phyloP scores from a whole-genome alignment of 2,113 vertebrate species.

The Sclerurus mexicanus region DNA sequence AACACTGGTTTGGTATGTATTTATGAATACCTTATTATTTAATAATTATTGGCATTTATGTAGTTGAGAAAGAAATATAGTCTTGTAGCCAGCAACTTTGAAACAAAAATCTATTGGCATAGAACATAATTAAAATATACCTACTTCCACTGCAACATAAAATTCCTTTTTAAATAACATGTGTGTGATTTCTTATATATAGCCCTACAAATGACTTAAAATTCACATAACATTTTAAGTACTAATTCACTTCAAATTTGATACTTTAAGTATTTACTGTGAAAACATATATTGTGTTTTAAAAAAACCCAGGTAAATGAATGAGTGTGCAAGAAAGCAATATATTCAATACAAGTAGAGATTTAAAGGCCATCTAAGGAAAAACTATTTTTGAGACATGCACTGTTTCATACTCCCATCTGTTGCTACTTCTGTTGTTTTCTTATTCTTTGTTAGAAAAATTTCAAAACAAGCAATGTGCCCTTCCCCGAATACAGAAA shows the following conservation, averaged over 20 bases:
- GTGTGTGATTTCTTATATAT: not conserved
- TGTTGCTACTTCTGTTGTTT: not conserved
- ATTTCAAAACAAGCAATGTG: not conserved
- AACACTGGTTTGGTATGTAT: not conserved
- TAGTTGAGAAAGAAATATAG: not conserved
- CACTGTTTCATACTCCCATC: not conserved
- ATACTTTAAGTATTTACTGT: slow-evolving; percentile 24
- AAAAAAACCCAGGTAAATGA: not conserved
- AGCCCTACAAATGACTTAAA: not conserved
- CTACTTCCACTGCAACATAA: not conserved
- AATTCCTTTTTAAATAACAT: not conserved
- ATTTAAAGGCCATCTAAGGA: not conserved
- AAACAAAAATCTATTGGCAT: not conserved
- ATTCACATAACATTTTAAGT: slow-evolving; percentile 13
- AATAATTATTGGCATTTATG: not conserved
- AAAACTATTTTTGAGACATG: not conserved
- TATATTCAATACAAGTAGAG: not conserved
- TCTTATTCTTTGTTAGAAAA: not conserved
- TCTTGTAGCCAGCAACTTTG: not conserved
- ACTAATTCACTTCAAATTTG: not conserved
- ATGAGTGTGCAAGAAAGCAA: not conserved
- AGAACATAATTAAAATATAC: not conserved
- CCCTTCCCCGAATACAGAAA: not conserved
- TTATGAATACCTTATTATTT: not conserved
- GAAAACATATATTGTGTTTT: not conserved